phyloP scores from a whole-genome alignment of 2,888 invertebrate genomes.

The Campoplex capitator region DNA sequence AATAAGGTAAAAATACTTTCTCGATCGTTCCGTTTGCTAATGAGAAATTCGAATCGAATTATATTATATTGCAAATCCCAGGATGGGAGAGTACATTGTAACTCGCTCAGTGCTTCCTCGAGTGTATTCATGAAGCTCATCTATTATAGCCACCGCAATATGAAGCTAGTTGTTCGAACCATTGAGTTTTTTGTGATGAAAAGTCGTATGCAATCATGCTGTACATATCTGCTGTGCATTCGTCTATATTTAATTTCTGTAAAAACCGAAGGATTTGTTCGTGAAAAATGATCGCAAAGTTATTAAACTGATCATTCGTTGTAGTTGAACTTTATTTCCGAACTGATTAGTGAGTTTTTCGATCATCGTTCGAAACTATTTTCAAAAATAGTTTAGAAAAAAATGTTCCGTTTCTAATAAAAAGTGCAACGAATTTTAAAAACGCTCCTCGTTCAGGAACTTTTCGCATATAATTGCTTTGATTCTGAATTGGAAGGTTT shows the following conservation, averaged over 20 bases:
- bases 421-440: not conserved
- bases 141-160: not conserved
- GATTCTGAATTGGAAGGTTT: not conserved
- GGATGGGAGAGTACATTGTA: not conserved
- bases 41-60: too few relatives aligned
- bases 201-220: not conserved
- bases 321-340: not conserved
- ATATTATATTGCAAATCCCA: not conserved
- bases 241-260: not conserved
- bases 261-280: not conserved
- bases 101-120: not conserved
- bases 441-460: not conserved
- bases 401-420: too few relatives aligned
- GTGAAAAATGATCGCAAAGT: not conserved
- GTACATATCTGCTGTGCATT: not conserved
- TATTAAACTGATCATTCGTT: too few relatives aligned
- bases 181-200: not conserved
- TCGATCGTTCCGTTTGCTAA: too few relatives aligned
- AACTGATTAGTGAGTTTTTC: not conserved
- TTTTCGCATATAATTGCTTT: not conserved
- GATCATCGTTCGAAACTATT: not conserved
- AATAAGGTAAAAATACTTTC: too few relatives aligned
- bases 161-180: not conserved
- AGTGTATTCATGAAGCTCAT: not conserved
- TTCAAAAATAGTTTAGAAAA: too few relatives aligned